These are phyloP conservation scores for Alethe diademata DNA, from an alignment of 2,113 vertebrate species.

Conservation along the genomic window DNA sequence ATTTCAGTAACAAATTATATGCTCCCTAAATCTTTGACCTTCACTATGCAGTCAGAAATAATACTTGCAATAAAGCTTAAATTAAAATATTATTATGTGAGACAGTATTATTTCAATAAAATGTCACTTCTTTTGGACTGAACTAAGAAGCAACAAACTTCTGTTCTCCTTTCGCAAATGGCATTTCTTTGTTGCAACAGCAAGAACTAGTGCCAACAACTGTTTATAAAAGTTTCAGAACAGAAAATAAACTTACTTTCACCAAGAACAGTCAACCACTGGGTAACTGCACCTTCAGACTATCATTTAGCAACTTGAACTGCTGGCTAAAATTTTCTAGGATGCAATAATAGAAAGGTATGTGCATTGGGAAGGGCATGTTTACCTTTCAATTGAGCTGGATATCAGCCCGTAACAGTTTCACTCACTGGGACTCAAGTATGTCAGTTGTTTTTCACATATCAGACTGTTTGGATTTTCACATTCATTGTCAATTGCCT, in stretches of 20 bases:
- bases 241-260: neutral
- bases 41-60: neutral
- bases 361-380: neutral
- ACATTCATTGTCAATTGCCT: neutral
- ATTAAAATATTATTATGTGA: neutral
- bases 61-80: neutral
- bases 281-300: neutral
- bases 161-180: neutral
- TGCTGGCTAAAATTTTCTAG: slow-evolving; percentile 33
- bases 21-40: neutral
- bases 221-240: neutral
- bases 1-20: neutral
- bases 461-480: neutral
- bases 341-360: slow-evolving; percentile 25
- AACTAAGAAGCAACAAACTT: neutral
- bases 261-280: neutral
- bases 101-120: neutral
- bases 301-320: neutral
- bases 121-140: neutral
- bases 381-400: neutral
- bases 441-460: neutral
- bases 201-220: neutral
- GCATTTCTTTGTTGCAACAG: neutral
- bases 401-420: neutral
- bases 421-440: neutral